Conservation (phyloP, 2,888 invertebrate species). For the Stenotaenia linearis region DNA sequence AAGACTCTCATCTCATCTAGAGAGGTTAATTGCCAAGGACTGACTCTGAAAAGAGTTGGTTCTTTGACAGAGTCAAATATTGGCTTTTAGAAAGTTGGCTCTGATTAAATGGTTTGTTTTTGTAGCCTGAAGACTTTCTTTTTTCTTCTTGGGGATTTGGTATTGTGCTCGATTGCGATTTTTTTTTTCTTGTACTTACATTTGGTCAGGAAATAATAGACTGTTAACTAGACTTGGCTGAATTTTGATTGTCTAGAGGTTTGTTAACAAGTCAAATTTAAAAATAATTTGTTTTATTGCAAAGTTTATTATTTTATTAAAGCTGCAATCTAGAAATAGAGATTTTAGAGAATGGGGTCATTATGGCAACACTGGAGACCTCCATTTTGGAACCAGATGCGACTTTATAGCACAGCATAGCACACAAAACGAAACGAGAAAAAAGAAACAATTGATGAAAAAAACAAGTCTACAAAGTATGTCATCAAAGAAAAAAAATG, state of each 20-base stretch:
- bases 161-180: neutral
- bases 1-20: conserved; percentile 21
- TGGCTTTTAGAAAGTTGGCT: neutral
- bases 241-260: neutral
- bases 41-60: neutral
- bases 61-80: conserved; percentile 17
- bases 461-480: too few relatives aligned
- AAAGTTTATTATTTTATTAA: too few relatives aligned
- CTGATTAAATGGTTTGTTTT: conserved; percentile 10
- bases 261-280: too few relatives aligned
- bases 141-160: neutral
- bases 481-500: too few relatives aligned
- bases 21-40: conserved; percentile 14
- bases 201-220: neutral
- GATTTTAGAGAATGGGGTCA: too few relatives aligned
- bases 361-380: too few relatives aligned
- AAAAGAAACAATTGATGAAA: too few relatives aligned
- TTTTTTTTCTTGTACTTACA: neutral
- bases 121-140: neutral
- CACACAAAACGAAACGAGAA: too few relatives aligned
- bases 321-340: too few relatives aligned
- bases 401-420: too few relatives aligned
- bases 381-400: too few relatives aligned
- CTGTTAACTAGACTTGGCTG: neutral
- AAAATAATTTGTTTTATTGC: too few relatives aligned